phyloP scores from a whole-genome alignment of 1,140 invertebrate genomes.

The Drosophila quadrilineata region DNA sequence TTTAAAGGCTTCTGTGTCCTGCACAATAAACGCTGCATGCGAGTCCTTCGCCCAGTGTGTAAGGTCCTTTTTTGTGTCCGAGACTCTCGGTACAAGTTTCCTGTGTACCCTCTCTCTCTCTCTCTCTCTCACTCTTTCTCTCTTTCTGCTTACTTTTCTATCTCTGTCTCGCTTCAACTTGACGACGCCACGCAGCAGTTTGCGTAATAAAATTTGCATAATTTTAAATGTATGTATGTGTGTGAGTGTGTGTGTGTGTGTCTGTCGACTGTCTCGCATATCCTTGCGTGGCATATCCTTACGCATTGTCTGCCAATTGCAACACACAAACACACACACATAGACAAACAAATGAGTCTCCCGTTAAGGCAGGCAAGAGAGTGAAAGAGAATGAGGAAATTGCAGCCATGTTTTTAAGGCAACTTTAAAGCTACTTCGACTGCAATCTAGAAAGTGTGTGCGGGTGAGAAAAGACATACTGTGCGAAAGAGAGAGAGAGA shows the following conservation, averaged over 20 bases:
- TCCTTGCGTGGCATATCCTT: conserved; percentile 65
- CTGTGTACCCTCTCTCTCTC: conserved; percentile 23
- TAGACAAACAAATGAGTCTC: conserved; percentile 56
- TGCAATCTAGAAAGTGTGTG: neutral
- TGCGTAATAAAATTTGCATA: conserved; percentile 81
- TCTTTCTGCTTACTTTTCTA: too few relatives aligned
- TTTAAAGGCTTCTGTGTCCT: conserved; percentile 58
- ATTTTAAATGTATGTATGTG: conserved; percentile 70
- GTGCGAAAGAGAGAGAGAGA: too few relatives aligned
- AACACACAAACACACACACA: conserved; percentile 47
- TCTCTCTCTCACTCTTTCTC: neutral
- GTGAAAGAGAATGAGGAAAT: conserved; percentile 19
- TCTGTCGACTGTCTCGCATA: conserved; percentile 75
- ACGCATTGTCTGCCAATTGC: conserved; percentile 76
- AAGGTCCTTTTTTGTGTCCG: conserved; percentile 59
- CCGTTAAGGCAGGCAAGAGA: conserved; percentile 29
- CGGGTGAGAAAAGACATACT: too few relatives aligned
- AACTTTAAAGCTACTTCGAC: conserved; percentile 31
- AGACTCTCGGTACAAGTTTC: conserved; percentile 64
- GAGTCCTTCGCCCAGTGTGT: conserved; percentile 33
- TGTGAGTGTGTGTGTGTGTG: conserved; percentile 33
- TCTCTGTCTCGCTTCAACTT: too few relatives aligned
- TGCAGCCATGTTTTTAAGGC: conserved; percentile 45
- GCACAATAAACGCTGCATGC: conserved; percentile 27
- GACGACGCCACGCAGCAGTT: conserved; percentile 67